Conservation (phyloP, 2,797 vertebrate genomes). For the Anguilla marmorata region DNA sequence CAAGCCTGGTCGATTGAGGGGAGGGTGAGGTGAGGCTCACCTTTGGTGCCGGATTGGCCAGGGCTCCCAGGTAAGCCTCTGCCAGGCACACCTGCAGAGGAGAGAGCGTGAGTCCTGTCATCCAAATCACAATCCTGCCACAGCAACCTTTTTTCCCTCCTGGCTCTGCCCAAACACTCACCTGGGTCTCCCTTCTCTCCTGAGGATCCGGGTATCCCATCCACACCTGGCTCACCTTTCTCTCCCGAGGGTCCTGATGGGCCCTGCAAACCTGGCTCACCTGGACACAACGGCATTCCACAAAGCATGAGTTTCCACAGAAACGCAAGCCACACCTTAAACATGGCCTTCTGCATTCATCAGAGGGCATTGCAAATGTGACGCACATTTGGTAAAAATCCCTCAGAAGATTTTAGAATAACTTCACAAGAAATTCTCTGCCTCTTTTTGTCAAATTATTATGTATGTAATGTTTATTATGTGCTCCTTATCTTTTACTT, state of each 20-base stretch:
- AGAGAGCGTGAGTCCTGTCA: neutral
- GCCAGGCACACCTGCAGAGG: conserved; percentile 79
- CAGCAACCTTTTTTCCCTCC: neutral
- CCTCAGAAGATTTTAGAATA: too few species aligned
- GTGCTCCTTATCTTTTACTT: neutral
- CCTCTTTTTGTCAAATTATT: neutral
- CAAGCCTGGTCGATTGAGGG: neutral
- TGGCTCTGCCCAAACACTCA: conserved; percentile 49
- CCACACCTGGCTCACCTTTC: conserved; percentile 85
- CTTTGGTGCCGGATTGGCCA: conserved; percentile 81
- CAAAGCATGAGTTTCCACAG: conserved; percentile 1
- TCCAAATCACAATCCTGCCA: conserved; percentile 4
- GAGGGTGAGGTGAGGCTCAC: conserved; percentile 59
- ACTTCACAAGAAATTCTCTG: too few species aligned
- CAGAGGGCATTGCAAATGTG: neutral
- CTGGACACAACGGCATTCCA: conserved; percentile 60
- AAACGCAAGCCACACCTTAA: neutral
- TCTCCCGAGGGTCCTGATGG: conserved; percentile 76
- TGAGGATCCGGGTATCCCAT: conserved; percentile 87
- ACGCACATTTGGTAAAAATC: neutral
- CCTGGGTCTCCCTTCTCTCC: conserved; percentile 91
- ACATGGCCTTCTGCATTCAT: neutral
- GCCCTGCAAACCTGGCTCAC: conserved; percentile 83
- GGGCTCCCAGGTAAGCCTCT: conserved; percentile 78
- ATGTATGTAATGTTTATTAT: neutral